These are phyloP conservation scores for Pteropus rufus DNA, from an alignment of 2,797 vertebrate species.

Conservation along the genomic window DNA sequence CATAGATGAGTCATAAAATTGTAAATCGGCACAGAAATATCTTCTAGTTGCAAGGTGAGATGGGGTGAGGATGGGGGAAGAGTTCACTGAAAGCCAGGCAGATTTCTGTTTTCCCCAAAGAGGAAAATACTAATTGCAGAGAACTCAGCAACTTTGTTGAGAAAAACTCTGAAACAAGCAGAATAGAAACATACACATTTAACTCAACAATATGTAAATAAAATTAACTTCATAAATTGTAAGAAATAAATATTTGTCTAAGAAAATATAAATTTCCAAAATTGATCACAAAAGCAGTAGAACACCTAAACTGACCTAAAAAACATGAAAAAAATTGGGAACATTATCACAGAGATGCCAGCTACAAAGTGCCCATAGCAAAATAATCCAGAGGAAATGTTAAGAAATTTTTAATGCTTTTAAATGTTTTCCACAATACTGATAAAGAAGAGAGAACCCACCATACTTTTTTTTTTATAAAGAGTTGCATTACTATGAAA, in stretches of 20 bases:
- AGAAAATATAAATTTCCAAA: background rate
- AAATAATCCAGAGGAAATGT: background rate
- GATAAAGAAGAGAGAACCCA: background rate
- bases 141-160: background rate
- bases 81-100: background rate
- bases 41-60: background rate
- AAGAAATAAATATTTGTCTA: background rate
- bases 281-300: background rate
- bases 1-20: background rate
- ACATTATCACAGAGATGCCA: background rate
- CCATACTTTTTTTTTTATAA: background rate
- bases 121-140: background rate
- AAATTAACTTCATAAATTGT: background rate
- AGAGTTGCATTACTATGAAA: background rate
- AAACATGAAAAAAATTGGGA: background rate
- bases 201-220: background rate
- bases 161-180: background rate
- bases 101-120: background rate
- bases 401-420: background rate
- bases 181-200: background rate
- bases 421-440: background rate
- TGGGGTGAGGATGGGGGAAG: fast-evolving
- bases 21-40: background rate
- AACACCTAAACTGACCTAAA: background rate
- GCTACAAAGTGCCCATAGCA: background rate